Conservation (phyloP, 2,113 vertebrate species). For the Psophia crepitans region DNA sequence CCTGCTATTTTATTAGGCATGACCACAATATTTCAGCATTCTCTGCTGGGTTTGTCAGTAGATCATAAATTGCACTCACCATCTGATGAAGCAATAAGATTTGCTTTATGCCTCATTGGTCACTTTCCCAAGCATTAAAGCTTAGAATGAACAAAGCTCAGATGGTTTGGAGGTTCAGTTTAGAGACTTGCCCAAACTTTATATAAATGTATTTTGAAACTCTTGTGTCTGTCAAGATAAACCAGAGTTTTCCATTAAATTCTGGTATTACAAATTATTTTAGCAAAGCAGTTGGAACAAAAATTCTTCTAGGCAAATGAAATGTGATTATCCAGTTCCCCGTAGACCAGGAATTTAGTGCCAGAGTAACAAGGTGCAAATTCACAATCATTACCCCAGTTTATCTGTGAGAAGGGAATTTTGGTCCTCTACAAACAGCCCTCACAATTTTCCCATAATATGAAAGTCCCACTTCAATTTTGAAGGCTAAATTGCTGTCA, state of each 20-base stretch:
- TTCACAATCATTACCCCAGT: neutral
- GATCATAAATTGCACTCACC: conserved; percentile 66
- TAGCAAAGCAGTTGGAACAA: neutral
- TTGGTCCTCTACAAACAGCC: neutral
- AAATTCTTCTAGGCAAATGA: neutral
- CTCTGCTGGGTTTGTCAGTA: conserved; percentile 63
- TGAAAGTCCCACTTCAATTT: neutral
- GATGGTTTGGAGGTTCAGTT: neutral
- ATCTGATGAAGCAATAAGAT: conserved; percentile 71
- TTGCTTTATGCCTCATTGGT: conserved; percentile 71
- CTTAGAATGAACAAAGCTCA: neutral
- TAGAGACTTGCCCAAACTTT: conserved; percentile 1
- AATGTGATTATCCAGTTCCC: neutral
- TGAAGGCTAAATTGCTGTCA: neutral
- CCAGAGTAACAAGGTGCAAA: neutral
- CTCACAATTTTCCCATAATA: neutral
- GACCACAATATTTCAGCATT: conserved; percentile 70
- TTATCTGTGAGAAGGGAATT: neutral
- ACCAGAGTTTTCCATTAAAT: neutral
- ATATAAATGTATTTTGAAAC: neutral
- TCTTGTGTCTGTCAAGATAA: neutral
- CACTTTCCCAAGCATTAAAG: conserved; percentile 49
- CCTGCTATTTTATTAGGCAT: conserved; percentile 64
- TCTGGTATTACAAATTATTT: neutral
- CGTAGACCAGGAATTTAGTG: neutral